Percentiles rank a stretch among this genome's conserved stretches.
phyloP scores from a whole-genome alignment of 2,113 vertebrate genomes.

The Sceloporus tristichus region DNA sequence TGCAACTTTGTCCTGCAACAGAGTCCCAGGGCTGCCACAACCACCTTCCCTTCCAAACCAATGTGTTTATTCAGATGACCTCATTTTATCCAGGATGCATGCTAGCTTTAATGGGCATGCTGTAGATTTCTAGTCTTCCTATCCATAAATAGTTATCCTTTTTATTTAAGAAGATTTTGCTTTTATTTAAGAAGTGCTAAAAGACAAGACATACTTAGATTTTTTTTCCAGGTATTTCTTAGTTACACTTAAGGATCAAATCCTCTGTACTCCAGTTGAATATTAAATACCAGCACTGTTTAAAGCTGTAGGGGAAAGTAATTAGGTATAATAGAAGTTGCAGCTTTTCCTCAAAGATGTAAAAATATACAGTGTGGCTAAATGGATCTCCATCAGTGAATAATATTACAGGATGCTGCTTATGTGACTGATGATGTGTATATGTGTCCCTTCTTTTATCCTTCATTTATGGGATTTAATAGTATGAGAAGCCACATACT shows the following conservation, averaged over 20 bases:
- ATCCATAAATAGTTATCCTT: background rate
- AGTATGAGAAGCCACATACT: background rate
- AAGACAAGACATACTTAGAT: constrained; percentile 7
- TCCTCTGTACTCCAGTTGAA: constrained; percentile 20
- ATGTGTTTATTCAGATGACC: too few relatives aligned
- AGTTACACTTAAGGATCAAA: constrained; percentile 40
- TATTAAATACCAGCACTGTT: constrained; percentile 40
- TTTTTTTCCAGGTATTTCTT: constrained; percentile 40
- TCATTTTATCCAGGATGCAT: too few relatives aligned
- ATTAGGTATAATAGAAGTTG: constrained; percentile 26
- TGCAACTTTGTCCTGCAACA: too few relatives aligned
- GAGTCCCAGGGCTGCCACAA: too few relatives aligned
- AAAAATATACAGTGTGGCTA: constrained; percentile 20
- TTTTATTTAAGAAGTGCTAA: constrained; percentile 11
- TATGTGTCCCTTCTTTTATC: constrained; percentile 14
- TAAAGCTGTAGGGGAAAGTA: constrained; percentile 44
- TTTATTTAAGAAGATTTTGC: constrained; percentile 12
- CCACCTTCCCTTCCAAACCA: too few relatives aligned
- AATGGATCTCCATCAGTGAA: background rate
- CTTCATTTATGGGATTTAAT: background rate
- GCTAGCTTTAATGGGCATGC: background rate
- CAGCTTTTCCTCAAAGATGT: constrained; percentile 33
- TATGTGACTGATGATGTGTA: constrained; percentile 4
- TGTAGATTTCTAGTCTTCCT: background rate
- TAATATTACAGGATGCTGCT: background rate